Evolutionary conservation across 2,797 vertebrate species (phyloP).

Genomic region (Masticophis lateralis): DNA sequence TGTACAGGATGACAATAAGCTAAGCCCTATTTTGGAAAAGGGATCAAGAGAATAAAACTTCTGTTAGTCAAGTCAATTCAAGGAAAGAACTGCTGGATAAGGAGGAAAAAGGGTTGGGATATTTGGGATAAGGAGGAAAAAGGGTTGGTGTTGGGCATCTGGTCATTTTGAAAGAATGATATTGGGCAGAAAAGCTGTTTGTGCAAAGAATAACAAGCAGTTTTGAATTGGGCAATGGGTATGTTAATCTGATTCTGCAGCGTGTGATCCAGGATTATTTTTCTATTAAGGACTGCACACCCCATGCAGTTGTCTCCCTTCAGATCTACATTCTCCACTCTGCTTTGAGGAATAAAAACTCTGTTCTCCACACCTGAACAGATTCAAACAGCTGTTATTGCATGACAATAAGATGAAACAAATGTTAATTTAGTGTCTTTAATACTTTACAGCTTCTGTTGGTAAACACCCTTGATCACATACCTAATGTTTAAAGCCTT

Average conservation of each 20-base stretch:
- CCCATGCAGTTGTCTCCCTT: constrained; percentile 50
- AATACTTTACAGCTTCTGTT: constrained; percentile 83
- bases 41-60: constrained; percentile 35
- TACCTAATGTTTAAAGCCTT: constrained; percentile 83
- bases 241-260: constrained; percentile 9
- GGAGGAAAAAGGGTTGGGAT: constrained; percentile 35
- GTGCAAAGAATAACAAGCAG: constrained; percentile 41
- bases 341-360: constrained; percentile 41
- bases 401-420: constrained; percentile 84
- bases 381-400: constrained; percentile 69
- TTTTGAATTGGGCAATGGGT: constrained; percentile 37
- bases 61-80: constrained; percentile 53
- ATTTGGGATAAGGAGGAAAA: constrained; percentile 36
- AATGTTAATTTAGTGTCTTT: constrained; percentile 83
- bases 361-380: constrained; percentile 62
- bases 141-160: constrained; percentile 67
- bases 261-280: constrained; percentile 22
- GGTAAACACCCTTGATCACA: constrained; percentile 83
- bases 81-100: constrained; percentile 35
- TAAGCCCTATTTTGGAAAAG: constrained; percentile 44
- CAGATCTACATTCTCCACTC: constrained; percentile 48
- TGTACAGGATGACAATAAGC: constrained; percentile 59
- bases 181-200: constrained; percentile 23
- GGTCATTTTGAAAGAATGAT: constrained; percentile 55
- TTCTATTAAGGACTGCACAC: constrained; percentile 54